Base-by-base conservation (phyloP, 30 jellyfish, hydroid and myxozoan species). In the Cassiopea xamachana region DNA sequence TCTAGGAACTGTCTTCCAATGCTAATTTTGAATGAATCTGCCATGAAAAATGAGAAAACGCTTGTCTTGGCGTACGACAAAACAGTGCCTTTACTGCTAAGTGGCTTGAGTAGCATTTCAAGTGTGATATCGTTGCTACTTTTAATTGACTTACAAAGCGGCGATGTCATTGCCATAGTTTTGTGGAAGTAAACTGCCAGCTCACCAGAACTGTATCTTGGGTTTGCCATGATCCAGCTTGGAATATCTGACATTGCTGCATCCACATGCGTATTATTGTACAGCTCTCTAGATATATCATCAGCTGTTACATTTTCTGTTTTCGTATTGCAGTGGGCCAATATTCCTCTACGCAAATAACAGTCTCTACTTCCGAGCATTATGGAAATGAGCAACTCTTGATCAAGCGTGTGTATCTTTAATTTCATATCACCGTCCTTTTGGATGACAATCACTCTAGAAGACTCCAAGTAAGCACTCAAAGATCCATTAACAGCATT, bases 51-150 rank as follows among this genome's bases (percentile, higher is more conserved):
- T 14, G 91, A 47, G 9, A 88, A 59, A 62, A 84, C 77, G 18
- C 69, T 88, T 75, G 75, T 61, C 81, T 73, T 73, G 7, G 95
- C 87, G 44, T 68, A 88, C 47, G 95, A 39, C 60, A 88, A 49
- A 27, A 88, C 72, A 45, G 79, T 69, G 18, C 95, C 95, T 1
- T 81, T 72, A 3, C 6, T 46, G 82, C 55, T 80, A 70, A 5
- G 79, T n/a, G 95, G 95, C 55, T 70, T 79, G 60, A 88, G 69
- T 77, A 88, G 88, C 77, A 88, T 8, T 69, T 73, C 90, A 59
- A 88, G 14, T 19, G 95, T 88, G 61, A 73, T 61, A 68, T 88
- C 95, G 60, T 75, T 74, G 70, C 73, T 74, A 14, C 77, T 75
- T 51, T 8, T 15, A 50, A 88, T 13, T 15, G 95, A 58, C 43